Percentiles rank a stretch among this genome's conserved stretches.
These are phyloP conservation scores for Rattus rattus DNA, from an alignment of 2,113 vertebrate genomes.

Conservation along the genomic window DNA sequence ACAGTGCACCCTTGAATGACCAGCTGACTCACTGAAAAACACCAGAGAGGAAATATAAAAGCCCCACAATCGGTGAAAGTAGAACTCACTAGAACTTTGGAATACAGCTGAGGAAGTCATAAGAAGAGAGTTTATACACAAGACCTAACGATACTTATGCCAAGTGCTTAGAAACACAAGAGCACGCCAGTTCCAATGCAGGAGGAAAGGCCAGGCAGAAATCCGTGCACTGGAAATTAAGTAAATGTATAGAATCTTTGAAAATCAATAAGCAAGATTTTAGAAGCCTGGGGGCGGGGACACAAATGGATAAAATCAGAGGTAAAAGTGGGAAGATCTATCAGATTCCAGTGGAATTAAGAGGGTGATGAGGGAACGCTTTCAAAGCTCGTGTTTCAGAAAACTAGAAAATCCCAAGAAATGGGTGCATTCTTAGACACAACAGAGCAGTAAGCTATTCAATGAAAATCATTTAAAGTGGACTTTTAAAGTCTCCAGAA, in stretches of 20 bases:
- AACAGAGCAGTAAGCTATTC: neutral
- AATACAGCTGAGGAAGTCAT: neutral
- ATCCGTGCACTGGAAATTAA: neutral
- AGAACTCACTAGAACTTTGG: neutral
- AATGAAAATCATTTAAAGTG: neutral
- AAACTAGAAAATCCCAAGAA: neutral
- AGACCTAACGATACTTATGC: no score
- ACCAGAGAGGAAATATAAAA: neutral
- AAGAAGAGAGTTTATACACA: neutral
- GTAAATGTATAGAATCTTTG: neutral
- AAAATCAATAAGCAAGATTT: neutral
- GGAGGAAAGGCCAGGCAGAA: neutral
- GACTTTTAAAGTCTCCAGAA: neutral
- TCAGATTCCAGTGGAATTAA: neutral
- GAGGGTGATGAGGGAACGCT: neutral
- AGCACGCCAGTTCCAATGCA: neutral
- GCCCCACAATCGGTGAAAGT: neutral
- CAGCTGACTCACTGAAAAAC: neutral
- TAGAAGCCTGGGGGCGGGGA: neutral
- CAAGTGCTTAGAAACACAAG: neutral
- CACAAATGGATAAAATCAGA: neutral
- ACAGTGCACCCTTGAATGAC: neutral
- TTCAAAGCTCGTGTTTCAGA: neutral
- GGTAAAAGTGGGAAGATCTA: neutral
- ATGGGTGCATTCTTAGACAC: neutral